phyloP scores from a whole-genome alignment of 92 coral and sea anemone genomes.

The Heliopora coerulea region DNA sequence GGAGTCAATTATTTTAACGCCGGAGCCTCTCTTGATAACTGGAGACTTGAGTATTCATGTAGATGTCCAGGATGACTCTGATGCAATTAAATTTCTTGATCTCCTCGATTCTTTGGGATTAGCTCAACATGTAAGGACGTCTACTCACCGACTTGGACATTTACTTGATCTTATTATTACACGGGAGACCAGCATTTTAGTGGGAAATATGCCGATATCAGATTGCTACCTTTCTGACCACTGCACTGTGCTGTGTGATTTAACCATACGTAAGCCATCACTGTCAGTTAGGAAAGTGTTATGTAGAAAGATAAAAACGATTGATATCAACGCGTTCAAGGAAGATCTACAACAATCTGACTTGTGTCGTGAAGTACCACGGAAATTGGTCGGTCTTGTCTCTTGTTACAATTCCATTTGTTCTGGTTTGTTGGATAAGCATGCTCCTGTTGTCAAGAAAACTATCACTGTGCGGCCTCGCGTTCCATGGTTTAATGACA shows the following conservation, averaged over 20 bases:
- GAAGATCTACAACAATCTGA: constrained; percentile 15
- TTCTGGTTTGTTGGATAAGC: constrained; percentile 36
- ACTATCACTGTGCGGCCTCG: constrained; percentile 45
- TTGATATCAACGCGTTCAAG: constrained; percentile 7
- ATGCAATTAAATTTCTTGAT: constrained; percentile 34
- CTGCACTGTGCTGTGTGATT: constrained; percentile 28
- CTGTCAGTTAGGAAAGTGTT: constrained; percentile 19
- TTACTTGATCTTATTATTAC: constrained; percentile 13
- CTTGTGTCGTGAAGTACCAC: constrained; percentile 1
- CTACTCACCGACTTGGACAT: constrained; percentile 29
- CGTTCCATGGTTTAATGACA: constrained; percentile 46
- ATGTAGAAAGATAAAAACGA: constrained; percentile 29
- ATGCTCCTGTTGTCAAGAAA: constrained; percentile 38
- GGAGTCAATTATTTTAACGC: constrained; percentile 31
- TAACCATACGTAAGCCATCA: constrained; percentile 26
- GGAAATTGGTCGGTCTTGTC: constrained; percentile 13
- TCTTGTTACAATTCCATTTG: constrained; percentile 2
- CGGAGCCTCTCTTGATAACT: constrained; percentile 41
- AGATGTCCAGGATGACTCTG: constrained; percentile 34
- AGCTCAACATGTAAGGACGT: constrained; percentile 28
- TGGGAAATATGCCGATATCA: constrained; percentile 2
- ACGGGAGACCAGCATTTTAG: constrained; percentile 2
- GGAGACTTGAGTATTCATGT: constrained; percentile 51
- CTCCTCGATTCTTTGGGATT: constrained; percentile 46
- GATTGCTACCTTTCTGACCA: constrained; percentile 31